Conservation (phyloP, 2,888 invertebrate genomes). For the Thalpophila matura region DNA sequence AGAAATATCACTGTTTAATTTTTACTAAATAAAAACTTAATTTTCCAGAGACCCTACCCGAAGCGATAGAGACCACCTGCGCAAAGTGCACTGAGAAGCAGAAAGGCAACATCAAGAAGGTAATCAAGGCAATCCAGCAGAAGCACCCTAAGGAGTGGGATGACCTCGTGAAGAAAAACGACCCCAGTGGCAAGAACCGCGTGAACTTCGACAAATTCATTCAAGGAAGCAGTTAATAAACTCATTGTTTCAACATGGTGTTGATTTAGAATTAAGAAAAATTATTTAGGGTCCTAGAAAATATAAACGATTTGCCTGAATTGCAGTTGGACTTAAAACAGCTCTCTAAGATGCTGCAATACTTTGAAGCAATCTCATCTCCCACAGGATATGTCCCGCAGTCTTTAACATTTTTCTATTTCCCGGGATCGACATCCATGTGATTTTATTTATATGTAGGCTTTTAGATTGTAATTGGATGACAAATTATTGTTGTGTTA, state of each 20-base stretch:
- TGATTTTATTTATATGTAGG: conserved; percentile 67
- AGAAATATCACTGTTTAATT: not conserved
- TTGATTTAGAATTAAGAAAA: conserved; percentile 31
- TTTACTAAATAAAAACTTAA: conserved; percentile 10
- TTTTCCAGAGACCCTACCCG: conserved; percentile 92
- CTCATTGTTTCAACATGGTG: not conserved
- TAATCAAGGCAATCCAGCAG: conserved; percentile 92
- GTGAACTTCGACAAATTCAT: conserved; percentile 91
- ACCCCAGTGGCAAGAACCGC: conserved; percentile 92
- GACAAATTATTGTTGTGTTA: conserved; percentile 65
- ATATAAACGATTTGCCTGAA: conserved; percentile 16
- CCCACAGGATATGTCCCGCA: conserved; percentile 13
- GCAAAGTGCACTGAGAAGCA: conserved; percentile 93
- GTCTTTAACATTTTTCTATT: conserved; percentile 17
- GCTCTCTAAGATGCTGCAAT: conserved; percentile 35
- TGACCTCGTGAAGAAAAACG: conserved; percentile 93
- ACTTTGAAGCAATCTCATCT: conserved; percentile 28
- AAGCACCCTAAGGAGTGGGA: conserved; percentile 93
- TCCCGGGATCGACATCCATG: conserved; percentile 45
- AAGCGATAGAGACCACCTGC: conserved; percentile 93
- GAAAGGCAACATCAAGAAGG: conserved; percentile 90
- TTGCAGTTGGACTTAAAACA: conserved; percentile 15
- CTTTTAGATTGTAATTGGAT: conserved; percentile 58
- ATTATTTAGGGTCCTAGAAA: conserved; percentile 12
- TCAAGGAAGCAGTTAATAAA: conserved; percentile 75